Conservation (phyloP, 35 echinoderm and acorn worm species). For the Heliocidaris erythrogramma region DNA sequence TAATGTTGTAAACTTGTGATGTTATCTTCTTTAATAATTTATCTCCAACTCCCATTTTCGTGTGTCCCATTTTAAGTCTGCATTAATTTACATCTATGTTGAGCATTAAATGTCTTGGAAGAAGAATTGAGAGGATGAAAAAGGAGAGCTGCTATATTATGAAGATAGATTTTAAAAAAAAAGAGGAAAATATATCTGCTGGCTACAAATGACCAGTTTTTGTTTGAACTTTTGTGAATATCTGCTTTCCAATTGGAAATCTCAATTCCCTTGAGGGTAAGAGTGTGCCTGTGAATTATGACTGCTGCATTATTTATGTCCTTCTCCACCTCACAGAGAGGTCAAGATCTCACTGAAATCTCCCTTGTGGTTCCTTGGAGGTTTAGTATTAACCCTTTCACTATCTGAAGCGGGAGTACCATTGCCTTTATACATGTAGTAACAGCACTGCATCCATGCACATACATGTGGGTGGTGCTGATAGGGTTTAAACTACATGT, state of each 20-base stretch:
- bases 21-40: no score
- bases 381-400: background rate
- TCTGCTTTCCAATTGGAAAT: background rate
- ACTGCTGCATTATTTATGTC: background rate
- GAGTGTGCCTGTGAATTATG: constrained; percentile 9
- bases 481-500: background rate
- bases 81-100: no score
- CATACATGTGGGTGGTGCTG: background rate
- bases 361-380: background rate
- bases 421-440: background rate
- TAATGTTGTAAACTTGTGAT: no score
- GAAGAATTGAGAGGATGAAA: no score
- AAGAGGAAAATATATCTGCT: background rate
- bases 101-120: no score
- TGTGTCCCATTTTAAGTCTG: no score
- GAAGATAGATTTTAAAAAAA: no score
- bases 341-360: background rate
- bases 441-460: background rate
- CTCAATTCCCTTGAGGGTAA: background rate
- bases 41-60: no score
- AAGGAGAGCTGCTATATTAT: no score
- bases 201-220: background rate
- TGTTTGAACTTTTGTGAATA: background rate
- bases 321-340: background rate
- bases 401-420: background rate